A percentile compares a stretch with the other conserved stretches of the same genome.
These are phyloP conservation scores for Hypothenemus hampei DNA, from an alignment of 1,140 invertebrate species.

Conservation along the genomic window DNA sequence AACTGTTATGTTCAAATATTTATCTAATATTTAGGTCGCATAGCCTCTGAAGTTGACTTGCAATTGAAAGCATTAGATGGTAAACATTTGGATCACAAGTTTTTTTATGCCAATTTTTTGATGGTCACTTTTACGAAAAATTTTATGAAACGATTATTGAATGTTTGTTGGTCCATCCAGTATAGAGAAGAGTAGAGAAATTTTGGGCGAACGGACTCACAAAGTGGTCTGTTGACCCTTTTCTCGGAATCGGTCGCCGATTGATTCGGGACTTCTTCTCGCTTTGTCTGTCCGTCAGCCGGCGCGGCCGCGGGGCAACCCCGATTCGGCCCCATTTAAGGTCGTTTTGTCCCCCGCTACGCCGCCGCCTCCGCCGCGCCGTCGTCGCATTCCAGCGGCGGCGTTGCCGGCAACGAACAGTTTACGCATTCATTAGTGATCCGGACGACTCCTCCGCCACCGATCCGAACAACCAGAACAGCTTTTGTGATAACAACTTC, in stretches of 20 bases:
- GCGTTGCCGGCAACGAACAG: conserved; percentile 43
- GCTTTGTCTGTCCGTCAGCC: conserved; percentile 22
- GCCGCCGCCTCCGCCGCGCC: conserved; percentile 37
- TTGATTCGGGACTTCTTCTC: conserved; percentile 21
- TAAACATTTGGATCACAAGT: too few species aligned
- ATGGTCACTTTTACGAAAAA: too few species aligned
- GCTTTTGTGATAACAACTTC: too few species aligned
- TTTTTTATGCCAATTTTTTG: too few species aligned
- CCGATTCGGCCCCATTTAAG: conserved; percentile 22
- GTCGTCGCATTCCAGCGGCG: conserved; percentile 43
- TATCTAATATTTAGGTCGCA: too few species aligned
- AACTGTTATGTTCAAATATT: too few species aligned
- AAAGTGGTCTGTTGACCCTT: background rate
- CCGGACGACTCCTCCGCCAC: conserved; percentile 25
- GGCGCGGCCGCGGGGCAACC: conserved; percentile 19
- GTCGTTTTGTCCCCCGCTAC: conserved; percentile 16
- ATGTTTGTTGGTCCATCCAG: too few species aligned
- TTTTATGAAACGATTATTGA: too few species aligned
- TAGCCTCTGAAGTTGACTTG: too few species aligned
- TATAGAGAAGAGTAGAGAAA: too few species aligned
- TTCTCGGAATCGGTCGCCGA: conserved; percentile 15
- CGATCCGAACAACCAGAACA: too few species aligned
- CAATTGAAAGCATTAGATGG: too few species aligned
- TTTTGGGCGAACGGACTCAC: background rate
- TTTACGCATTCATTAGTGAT: conserved; percentile 45